Percentiles rank a stretch among this genome's conserved stretches.
Evolutionary conservation across 2,797 vertebrate genomes (phyloP).

Genomic region (Mormyrus hasselquistii): DNA sequence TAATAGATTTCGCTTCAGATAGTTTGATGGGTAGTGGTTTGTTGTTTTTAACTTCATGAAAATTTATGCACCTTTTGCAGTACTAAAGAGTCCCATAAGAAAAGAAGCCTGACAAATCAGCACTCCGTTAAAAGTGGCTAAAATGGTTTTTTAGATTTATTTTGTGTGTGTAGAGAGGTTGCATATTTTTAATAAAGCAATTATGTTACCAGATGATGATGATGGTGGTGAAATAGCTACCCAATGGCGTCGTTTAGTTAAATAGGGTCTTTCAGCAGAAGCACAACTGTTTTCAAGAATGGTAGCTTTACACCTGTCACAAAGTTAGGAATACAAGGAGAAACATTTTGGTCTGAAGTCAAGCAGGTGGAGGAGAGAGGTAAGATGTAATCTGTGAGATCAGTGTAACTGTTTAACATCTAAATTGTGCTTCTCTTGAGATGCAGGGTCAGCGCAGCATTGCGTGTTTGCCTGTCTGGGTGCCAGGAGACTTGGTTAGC

Average conservation of each 20-base stretch:
- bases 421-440: background rate
- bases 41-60: background rate
- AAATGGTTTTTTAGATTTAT: background rate
- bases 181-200: background rate
- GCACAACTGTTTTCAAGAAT: background rate
- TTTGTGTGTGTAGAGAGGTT: background rate
- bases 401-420: background rate
- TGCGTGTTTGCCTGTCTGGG: background rate
- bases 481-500: background rate
- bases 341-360: background rate
- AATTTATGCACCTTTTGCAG: background rate
- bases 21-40: background rate
- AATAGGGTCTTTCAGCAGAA: background rate
- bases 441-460: background rate
- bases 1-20: background rate
- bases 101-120: constrained; percentile 12
- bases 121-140: background rate
- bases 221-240: background rate
- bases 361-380: background rate
- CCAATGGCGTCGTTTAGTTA: background rate
- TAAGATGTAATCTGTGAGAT: background rate
- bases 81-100: constrained; percentile 17
- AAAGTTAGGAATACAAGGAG: background rate
- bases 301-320: background rate
- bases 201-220: background rate